A percentile compares a stretch with the other conserved stretches of the same genome.
Evolutionary conservation across 1,140 invertebrate species (phyloP).

Genomic region (Harpegnathos saltator): DNA sequence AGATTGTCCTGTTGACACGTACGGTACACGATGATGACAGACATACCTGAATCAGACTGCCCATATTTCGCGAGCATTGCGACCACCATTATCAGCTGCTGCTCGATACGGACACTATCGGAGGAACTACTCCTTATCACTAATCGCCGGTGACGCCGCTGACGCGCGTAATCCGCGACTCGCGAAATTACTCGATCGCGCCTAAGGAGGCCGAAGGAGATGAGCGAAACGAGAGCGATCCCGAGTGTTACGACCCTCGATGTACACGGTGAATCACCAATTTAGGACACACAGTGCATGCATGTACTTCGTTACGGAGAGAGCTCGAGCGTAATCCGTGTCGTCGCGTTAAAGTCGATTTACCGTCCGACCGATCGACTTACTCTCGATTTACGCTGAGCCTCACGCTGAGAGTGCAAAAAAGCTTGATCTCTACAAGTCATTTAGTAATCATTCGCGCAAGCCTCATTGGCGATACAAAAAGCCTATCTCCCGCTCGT

Average conservation of each 20-base stretch:
- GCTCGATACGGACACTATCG: constrained; percentile 39
- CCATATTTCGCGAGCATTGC: constrained; percentile 79
- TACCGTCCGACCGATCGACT: no score
- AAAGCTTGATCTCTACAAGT: constrained; percentile 5
- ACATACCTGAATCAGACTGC: constrained; percentile 77
- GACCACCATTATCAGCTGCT: constrained; percentile 74
- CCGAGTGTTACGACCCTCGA: constrained; percentile 40
- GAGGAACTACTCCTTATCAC: constrained; percentile 61
- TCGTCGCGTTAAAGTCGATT: constrained; percentile 27
- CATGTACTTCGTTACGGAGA: constrained; percentile 42
- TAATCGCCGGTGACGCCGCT: constrained; percentile 1
- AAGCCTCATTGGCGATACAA: no score
- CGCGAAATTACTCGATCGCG: not conserved
- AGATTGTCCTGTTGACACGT: not conserved
- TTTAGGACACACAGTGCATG: constrained; percentile 56
- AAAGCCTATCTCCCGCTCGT: not conserved
- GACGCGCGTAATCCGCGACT: constrained; percentile 27
- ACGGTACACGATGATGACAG: constrained; percentile 6
- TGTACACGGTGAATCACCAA: constrained; percentile 58
- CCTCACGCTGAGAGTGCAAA: not conserved
- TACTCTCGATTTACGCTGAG: not conserved
- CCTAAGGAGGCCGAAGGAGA: constrained; percentile 9
- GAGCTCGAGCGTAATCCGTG: constrained; percentile 3
- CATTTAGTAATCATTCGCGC: not conserved
- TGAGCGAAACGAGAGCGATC: constrained; percentile 40